These are phyloP conservation scores for Uropetala carovei DNA, from an alignment of 2,888 invertebrate genomes.

Conservation along the genomic window DNA sequence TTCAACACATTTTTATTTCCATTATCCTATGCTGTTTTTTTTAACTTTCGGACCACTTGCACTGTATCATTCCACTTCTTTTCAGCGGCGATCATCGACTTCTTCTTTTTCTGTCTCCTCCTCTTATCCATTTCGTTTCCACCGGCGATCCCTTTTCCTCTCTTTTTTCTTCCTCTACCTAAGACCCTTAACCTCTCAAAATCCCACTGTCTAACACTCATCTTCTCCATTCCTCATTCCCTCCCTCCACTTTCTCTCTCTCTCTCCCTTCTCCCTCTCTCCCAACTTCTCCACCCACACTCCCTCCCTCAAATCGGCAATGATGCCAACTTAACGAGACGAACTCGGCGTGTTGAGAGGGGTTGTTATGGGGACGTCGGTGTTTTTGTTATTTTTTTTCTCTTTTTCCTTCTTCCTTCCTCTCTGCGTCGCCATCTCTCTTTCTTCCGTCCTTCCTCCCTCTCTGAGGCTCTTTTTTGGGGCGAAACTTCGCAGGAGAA, in stretches of 20 bases:
- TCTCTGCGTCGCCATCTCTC: not conserved
- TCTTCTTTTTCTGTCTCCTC: not conserved
- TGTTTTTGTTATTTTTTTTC: not conserved
- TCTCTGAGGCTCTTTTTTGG: not conserved
- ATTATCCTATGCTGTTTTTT: not conserved
- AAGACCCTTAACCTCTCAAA: conserved; percentile 16
- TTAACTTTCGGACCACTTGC: not conserved
- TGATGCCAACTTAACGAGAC: not conserved
- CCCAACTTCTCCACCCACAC: not conserved
- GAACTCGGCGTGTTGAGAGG: not conserved
- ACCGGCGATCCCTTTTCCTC: not conserved
- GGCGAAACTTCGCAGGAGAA: not conserved
- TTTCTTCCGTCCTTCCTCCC: not conserved
- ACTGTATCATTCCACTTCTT: not conserved
- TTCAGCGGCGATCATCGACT: not conserved
- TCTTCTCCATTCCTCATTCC: not conserved
- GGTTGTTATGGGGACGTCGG: not conserved
- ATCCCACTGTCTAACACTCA: not conserved
- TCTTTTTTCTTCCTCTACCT: not conserved
- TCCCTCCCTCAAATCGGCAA: not conserved
- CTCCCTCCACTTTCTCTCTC: not conserved
- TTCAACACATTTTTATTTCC: not conserved
- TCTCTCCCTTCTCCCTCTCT: not conserved
- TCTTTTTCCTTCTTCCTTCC: not conserved
- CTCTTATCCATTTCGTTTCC: not conserved